Conservation (phyloP, 2,888 invertebrate genomes). For the Ormyrus thymus region DNA sequence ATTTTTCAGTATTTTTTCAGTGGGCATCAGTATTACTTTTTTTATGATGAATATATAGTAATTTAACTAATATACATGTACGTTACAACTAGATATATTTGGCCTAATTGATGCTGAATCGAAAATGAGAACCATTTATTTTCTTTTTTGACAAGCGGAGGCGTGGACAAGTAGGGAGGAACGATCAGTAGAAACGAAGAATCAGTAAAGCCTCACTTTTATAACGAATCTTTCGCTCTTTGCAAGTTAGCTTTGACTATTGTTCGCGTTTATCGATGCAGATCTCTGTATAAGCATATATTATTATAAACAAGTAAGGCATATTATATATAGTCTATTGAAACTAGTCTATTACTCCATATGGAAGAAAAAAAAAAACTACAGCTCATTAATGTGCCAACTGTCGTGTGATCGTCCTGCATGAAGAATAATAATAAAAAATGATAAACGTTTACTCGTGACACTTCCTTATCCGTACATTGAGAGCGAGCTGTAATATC, state of each 20-base stretch:
- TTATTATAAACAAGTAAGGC: too few relatives aligned
- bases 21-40: too few relatives aligned
- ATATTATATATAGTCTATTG: too few relatives aligned
- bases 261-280: background rate
- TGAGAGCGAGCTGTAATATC: slow-evolving; percentile 13
- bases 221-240: slow-evolving; percentile 10
- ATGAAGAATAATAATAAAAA: slow-evolving; percentile 47
- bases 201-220: slow-evolving; percentile 29
- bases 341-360: background rate
- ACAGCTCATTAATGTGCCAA: slow-evolving; percentile 62
- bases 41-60: background rate
- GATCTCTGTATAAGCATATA: too few relatives aligned
- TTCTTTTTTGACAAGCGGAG: background rate
- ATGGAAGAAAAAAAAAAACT: background rate
- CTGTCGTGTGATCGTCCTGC: slow-evolving; percentile 59
- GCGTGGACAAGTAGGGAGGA: background rate
- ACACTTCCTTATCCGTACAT: slow-evolving; percentile 28
- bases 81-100: background rate
- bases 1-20: too few relatives aligned
- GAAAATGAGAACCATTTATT: background rate
- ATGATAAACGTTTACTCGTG: slow-evolving; percentile 27
- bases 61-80: slow-evolving; percentile 1
- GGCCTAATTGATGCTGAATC: slow-evolving; percentile 22
- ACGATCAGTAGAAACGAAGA: slow-evolving; percentile 11
- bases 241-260: slow-evolving; percentile 7